Percentiles rank a stretch among this genome's conserved stretches.
Conservation (phyloP, 2,797 vertebrate species). For the Alca torda region DNA sequence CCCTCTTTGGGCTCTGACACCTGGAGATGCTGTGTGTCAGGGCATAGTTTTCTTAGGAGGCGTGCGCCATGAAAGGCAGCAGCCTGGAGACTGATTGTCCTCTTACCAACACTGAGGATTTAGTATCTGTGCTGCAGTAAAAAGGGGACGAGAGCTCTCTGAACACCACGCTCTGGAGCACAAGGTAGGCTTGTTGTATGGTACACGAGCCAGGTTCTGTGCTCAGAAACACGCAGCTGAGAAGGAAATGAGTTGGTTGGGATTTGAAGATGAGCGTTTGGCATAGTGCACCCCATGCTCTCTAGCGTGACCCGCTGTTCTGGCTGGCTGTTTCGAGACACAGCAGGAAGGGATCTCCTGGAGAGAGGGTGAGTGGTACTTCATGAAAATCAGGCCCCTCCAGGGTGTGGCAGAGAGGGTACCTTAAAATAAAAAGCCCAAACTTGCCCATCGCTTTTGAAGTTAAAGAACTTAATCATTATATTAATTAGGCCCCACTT, state of each 20-base stretch:
- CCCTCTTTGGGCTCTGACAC: neutral
- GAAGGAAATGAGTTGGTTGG: fast-evolving
- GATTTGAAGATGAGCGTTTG: neutral
- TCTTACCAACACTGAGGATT: neutral
- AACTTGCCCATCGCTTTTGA: neutral
- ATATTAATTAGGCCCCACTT: neutral
- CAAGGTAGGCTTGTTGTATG: fast-evolving
- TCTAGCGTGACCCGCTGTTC: neutral
- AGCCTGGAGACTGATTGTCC: neutral
- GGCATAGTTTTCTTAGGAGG: neutral
- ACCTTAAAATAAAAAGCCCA: neutral
- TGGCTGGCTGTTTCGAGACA: neutral
- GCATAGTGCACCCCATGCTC: neutral
- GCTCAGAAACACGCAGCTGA: neutral
- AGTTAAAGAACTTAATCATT: neutral
- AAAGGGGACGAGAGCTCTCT: neutral
- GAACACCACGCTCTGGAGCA: neutral
- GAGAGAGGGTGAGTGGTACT: neutral
- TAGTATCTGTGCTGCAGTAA: neutral
- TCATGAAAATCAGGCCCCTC: neutral
- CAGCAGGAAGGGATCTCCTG: neutral
- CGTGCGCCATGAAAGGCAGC: neutral
- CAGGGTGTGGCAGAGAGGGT: neutral
- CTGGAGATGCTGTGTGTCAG: neutral
- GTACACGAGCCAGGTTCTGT: fast-evolving